Evolutionary conservation across 2,797 vertebrate species (phyloP).

Genomic region (Malurus splendens): DNA sequence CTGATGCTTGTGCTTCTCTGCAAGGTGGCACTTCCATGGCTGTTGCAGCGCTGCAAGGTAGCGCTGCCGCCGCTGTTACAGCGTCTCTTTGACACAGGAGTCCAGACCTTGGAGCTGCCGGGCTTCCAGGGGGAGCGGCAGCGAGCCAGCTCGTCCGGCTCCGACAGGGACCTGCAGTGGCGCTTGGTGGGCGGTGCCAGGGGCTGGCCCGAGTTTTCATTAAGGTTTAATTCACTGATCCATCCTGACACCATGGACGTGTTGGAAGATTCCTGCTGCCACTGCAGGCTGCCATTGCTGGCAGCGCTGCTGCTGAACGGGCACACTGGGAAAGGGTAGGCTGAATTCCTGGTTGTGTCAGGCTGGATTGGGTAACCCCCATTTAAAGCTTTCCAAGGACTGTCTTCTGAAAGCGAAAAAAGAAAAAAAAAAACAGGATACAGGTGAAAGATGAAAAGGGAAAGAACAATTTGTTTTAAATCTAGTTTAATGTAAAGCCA

Average conservation of each 20-base stretch:
- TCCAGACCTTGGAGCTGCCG: slow-evolving; percentile 74
- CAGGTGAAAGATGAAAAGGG: not conserved
- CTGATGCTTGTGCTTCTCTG: slow-evolving; percentile 64
- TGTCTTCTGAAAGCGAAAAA: slow-evolving; percentile 62
- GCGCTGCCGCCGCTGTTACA: slow-evolving; percentile 72
- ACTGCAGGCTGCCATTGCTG: slow-evolving; percentile 46
- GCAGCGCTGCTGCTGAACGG: slow-evolving; percentile 24
- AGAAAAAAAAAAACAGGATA: not conserved
- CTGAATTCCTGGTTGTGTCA: slow-evolving; percentile 27
- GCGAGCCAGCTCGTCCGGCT: slow-evolving; percentile 73
- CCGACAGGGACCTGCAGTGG: slow-evolving; percentile 75
- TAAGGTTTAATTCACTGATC: slow-evolving; percentile 64
- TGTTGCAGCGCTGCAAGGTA: slow-evolving; percentile 69
- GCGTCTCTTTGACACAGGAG: slow-evolving; percentile 73
- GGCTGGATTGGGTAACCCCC: slow-evolving; percentile 50
- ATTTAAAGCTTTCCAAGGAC: slow-evolving; percentile 65
- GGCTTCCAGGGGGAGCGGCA: slow-evolving; percentile 75
- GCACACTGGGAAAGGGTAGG: slow-evolving; percentile 49
- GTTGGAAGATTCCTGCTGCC: slow-evolving; percentile 57
- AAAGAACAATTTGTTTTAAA: not conserved
- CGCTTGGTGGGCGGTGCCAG: slow-evolving; percentile 73
- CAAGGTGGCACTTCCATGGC: slow-evolving; percentile 56
- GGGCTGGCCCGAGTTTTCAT: slow-evolving; percentile 60
- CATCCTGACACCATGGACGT: slow-evolving; percentile 49
- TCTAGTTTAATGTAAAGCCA: not conserved